Base-by-base conservation (phyloP, 2,888 invertebrate species). In the Caenorhabditis afra region DNA sequence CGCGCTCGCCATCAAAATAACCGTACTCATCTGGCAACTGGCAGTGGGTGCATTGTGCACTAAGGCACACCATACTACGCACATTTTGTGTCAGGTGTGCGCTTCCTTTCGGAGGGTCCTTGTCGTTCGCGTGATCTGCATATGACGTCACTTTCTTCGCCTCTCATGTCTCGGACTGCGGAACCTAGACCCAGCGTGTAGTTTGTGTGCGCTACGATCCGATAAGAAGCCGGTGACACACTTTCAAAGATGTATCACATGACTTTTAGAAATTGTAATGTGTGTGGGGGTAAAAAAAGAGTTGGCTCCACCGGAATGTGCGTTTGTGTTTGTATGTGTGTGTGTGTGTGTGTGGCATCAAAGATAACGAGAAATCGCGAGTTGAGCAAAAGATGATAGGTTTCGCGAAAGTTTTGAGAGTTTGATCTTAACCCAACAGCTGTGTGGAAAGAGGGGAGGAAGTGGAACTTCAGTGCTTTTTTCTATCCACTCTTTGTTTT, bases 191-290 rank as follows among this genome's bases (percentile, higher is more conserved):
- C 62, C 49, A 5, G 49, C 16, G n/a, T 55, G 49, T 57, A 62
- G 59, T 45, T 41, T 45, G 52, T 61, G 55, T 58, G 11, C 18
- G 16, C 8, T 37, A 23, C 44, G 64, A n/a, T n/a, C n/a, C n/a
- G n/a, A 73, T 58, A 64, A 58, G 57, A 64, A 65, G 58, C 64
- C 39, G 50, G 18, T 37, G 70, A 50, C 61, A 70, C 37, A 70
- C 55, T 61, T 61, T 68, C 49, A 44, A 71, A 64, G 64, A 57
- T 53, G 2, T n/a, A 57, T 64, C 73, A 52, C 73, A 73, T 73
- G 73, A 71, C 29, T 59, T 68, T 52, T 7, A 52, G 55, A 62
- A 59, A 45, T 70, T 47, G 29, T 7, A 29, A 5, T 29, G 29
- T 5, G 50, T 10, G 37, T n/a, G n/a, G 16, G 41, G 10, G 7